Evolutionary conservation across 2,113 vertebrate species (phyloP).

Genomic region (Hipposideros armiger): DNA sequence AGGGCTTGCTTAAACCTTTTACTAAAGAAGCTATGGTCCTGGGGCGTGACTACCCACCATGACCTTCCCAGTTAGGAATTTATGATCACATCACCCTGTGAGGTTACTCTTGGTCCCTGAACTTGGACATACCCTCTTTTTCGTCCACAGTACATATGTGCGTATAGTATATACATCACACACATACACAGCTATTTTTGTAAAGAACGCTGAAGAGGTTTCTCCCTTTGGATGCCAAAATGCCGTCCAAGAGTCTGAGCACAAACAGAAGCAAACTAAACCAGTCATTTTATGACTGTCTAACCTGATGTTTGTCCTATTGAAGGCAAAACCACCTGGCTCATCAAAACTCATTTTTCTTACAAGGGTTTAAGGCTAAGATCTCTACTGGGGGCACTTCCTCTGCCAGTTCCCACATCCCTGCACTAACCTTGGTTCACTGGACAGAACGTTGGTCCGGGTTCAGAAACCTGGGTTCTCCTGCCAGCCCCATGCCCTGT

Average conservation of each 20-base stretch:
- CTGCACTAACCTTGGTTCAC: not conserved
- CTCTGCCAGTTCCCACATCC: too few species aligned
- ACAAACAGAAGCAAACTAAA: not conserved
- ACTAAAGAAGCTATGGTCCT: not conserved
- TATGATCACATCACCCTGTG: too few species aligned
- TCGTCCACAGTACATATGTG: not conserved
- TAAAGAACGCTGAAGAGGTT: not conserved
- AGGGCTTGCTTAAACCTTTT: not conserved
- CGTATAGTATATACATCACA: not conserved
- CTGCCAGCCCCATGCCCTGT: not conserved
- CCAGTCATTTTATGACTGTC: not conserved
- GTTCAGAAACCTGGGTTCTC: not conserved
- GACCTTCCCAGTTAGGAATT: not conserved
- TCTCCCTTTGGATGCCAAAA: conserved; percentile 20
- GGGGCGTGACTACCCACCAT: not conserved
- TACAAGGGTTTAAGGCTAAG: not conserved
- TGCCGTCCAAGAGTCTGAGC: not conserved
- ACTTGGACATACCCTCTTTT: not conserved
- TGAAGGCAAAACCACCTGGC: not conserved
- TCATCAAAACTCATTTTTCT: not conserved
- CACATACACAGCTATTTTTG: not conserved
- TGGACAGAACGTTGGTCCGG: not conserved
- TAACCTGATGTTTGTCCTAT: not conserved
- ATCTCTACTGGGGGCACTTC: not conserved
- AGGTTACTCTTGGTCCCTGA: not conserved